Evolutionary conservation across 30 jellyfish, hydroid and myxozoan genomes (phyloP).

Genomic region (Aurelia sp.): DNA sequence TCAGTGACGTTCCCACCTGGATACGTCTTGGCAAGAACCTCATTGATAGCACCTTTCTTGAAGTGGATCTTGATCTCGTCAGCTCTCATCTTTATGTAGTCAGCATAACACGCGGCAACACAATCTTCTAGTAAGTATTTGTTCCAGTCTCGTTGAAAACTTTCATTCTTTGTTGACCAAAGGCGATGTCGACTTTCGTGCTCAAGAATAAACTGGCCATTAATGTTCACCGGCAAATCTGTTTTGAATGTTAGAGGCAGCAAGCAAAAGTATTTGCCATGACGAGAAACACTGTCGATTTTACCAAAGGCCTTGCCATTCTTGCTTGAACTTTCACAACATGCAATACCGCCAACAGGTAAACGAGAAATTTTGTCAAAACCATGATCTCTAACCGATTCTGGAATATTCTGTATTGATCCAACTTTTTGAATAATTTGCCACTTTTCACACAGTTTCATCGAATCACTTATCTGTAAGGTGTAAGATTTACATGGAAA

Average conservation of each 20-base stretch:
- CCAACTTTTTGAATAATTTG: too few relatives aligned
- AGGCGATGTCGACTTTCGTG: constrained; percentile 70
- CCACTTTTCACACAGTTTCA: too few relatives aligned
- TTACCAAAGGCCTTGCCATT: not conserved
- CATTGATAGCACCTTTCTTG: not conserved
- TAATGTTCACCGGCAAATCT: constrained; percentile 37
- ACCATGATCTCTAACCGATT: too few relatives aligned
- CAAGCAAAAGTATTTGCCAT: constrained; percentile 34
- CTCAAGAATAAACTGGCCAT: constrained; percentile 69
- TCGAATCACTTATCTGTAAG: too few relatives aligned
- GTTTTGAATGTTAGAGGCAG: constrained; percentile 43
- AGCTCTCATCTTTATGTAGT: not conserved
- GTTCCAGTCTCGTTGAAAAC: constrained; percentile 61
- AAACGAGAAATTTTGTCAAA: constrained; percentile 4
- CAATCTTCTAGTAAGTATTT: constrained; percentile 41
- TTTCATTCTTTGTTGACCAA: constrained; percentile 2
- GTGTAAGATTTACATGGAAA: too few relatives aligned
- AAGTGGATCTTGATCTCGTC: not conserved
- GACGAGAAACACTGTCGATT: not conserved
- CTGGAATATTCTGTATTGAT: too few relatives aligned
- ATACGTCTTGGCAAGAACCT: not conserved
- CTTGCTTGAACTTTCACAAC: too few relatives aligned
- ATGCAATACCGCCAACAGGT: constrained; percentile 76
- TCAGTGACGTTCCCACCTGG: not conserved
- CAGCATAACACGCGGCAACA: constrained; percentile 49